Evolutionary conservation across 1,140 invertebrate species (phyloP).

Genomic region (Drosophila malerkotliana): DNA sequence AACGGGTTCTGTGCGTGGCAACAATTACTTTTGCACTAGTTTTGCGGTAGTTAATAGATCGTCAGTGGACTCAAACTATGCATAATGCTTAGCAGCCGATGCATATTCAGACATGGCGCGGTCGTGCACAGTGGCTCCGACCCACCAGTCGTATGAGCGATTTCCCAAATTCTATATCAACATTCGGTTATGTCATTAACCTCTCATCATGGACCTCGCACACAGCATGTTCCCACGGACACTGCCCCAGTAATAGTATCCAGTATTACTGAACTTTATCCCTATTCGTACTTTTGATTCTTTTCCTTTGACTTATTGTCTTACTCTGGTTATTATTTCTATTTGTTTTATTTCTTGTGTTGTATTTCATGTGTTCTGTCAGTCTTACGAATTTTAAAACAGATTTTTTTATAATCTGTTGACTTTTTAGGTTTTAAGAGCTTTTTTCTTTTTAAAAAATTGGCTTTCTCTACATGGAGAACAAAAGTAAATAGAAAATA

Average conservation of each 20-base stretch:
- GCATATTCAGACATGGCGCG: constrained; percentile 21
- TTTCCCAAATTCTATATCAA: background rate
- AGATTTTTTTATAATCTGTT: background rate
- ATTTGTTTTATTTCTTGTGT: too few species aligned
- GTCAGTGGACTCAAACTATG: constrained; percentile 23
- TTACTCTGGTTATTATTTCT: too few species aligned
- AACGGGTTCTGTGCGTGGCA: constrained; percentile 66
- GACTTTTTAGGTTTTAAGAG: background rate
- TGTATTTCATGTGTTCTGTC: too few species aligned
- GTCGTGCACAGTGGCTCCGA: constrained; percentile 3
- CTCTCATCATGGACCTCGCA: background rate
- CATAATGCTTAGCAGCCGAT: constrained; percentile 37
- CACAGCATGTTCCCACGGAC: too few species aligned
- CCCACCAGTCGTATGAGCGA: background rate
- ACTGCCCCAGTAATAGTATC: too few species aligned
- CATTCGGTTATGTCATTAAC: background rate
- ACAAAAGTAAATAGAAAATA: too few species aligned
- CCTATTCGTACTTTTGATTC: too few species aligned
- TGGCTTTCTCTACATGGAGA: too few species aligned
- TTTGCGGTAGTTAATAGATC: constrained; percentile 48
- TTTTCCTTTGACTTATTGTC: too few species aligned
- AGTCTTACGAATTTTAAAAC: background rate
- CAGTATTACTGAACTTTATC: too few species aligned
- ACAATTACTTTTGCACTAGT: constrained; percentile 81
- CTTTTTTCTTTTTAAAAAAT: too few species aligned